These are phyloP conservation scores for Campoplex capitator DNA, from an alignment of 2,888 invertebrate species.

Conservation along the genomic window DNA sequence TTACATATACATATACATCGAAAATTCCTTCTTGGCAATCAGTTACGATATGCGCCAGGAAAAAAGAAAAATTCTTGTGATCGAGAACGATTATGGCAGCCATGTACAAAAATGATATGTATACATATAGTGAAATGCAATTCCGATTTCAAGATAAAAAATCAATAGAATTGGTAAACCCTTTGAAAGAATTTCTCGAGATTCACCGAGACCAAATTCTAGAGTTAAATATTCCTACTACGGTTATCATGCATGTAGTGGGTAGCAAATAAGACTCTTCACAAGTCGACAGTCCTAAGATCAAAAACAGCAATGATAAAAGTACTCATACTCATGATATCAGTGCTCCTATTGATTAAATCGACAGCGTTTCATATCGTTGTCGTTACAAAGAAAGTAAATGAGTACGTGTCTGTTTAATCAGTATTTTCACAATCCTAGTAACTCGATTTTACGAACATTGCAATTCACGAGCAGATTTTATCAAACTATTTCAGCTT, in stretches of 20 bases:
- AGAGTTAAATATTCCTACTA: background rate
- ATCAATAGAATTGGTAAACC: background rate
- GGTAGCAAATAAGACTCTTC: too few species aligned
- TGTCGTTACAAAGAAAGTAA: background rate
- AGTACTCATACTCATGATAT: background rate
- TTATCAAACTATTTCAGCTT: background rate
- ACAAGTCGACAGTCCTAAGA: background rate
- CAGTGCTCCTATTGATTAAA: background rate
- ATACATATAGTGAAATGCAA: background rate
- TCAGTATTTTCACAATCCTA: too few species aligned
- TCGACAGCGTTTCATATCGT: background rate
- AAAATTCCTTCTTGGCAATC: conserved; percentile 28
- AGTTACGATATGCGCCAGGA: conserved; percentile 12
- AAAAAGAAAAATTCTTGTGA: conserved; percentile 29
- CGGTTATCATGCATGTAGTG: background rate
- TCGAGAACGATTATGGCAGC: background rate
- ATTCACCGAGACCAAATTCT: background rate
- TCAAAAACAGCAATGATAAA: background rate
- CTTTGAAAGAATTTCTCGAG: background rate
- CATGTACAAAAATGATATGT: background rate
- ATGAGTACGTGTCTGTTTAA: background rate
- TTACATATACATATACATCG: conserved; percentile 21
- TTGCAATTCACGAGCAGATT: background rate
- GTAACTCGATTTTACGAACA: too few species aligned
- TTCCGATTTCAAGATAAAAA: background rate